These are phyloP conservation scores for Mesoligia furuncula DNA, from an alignment of 2,888 invertebrate species.

Conservation along the genomic window DNA sequence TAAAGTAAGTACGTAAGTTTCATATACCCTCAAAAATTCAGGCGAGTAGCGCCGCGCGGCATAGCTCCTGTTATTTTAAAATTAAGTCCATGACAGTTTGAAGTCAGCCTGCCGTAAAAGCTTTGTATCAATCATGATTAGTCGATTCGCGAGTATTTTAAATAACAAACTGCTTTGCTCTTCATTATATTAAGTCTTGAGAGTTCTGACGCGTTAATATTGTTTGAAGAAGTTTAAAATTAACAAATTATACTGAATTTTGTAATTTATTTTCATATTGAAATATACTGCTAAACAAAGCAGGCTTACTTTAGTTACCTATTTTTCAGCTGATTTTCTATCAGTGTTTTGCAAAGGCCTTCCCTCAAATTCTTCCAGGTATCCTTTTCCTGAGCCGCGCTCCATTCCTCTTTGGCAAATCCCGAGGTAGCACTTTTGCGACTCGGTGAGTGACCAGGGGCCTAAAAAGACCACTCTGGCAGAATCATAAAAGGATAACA, in stretches of 20 bases:
- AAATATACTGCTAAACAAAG: too few relatives aligned
- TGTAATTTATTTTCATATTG: background rate
- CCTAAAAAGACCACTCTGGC: too few relatives aligned
- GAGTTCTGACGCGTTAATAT: background rate
- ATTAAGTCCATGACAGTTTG: conserved; percentile 17
- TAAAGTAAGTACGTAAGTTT: background rate
- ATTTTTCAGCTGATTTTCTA: background rate
- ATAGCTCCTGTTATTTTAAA: background rate
- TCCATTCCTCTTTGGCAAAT: background rate
- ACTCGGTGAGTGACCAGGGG: background rate
- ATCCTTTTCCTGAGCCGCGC: too few relatives aligned
- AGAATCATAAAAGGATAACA: too few relatives aligned
- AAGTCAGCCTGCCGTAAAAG: conserved; percentile 38
- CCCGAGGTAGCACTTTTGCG: background rate
- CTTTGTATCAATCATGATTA: conserved; percentile 56
- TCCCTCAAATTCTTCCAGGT: background rate
- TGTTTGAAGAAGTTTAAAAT: background rate
- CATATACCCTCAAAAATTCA: background rate
- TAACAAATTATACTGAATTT: background rate
- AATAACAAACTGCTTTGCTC: conserved; percentile 5
- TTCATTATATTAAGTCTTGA: background rate
- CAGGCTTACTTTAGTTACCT: too few relatives aligned
- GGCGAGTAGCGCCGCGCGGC: background rate
- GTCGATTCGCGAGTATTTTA: conserved; percentile 31
- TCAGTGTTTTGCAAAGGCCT: too few relatives aligned